A percentile compares a stretch with the other conserved stretches of the same genome.
Conservation (phyloP, 1,140 invertebrate species). For the Myzus persicae region DNA sequence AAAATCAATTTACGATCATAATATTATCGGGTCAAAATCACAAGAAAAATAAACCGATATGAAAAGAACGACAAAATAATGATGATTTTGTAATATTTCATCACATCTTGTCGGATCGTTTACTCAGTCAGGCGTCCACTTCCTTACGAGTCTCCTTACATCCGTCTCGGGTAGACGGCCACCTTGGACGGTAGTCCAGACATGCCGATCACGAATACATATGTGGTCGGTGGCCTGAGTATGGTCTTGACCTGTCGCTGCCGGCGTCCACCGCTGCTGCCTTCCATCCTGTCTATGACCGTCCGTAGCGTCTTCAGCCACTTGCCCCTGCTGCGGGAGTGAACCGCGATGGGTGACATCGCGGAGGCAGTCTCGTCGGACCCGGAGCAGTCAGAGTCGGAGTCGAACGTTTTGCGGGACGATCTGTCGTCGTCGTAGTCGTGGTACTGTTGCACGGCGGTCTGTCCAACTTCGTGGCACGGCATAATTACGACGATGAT, state of each 20-base stretch:
- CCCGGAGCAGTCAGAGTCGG: not conserved
- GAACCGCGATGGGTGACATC: not conserved
- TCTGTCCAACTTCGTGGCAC: not conserved
- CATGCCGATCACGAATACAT: conserved; percentile 79
- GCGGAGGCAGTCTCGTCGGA: not conserved
- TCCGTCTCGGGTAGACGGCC: conserved; percentile 66
- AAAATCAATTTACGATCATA: not conserved
- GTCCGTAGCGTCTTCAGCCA: conserved; percentile 44
- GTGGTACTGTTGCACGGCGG: not conserved
- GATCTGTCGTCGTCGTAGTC: not conserved
- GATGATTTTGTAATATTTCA: not conserved
- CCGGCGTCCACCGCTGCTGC: not conserved
- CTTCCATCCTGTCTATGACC: conserved; percentile 3
- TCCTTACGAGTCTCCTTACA: conserved; percentile 60
- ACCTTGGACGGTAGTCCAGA: conserved; percentile 81
- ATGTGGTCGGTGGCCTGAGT: conserved; percentile 76
- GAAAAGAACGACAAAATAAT: not conserved
- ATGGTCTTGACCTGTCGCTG: conserved; percentile 70
- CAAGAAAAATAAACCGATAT: not conserved
- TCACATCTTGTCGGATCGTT: not conserved
- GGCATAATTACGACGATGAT: not conserved
- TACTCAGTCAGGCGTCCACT: not conserved
- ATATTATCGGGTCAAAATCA: not conserved
- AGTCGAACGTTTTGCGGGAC: not conserved
- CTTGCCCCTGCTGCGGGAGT: not conserved